Conservation (phyloP, 2,113 vertebrate genomes). For the Gallinago paraguaiae region DNA sequence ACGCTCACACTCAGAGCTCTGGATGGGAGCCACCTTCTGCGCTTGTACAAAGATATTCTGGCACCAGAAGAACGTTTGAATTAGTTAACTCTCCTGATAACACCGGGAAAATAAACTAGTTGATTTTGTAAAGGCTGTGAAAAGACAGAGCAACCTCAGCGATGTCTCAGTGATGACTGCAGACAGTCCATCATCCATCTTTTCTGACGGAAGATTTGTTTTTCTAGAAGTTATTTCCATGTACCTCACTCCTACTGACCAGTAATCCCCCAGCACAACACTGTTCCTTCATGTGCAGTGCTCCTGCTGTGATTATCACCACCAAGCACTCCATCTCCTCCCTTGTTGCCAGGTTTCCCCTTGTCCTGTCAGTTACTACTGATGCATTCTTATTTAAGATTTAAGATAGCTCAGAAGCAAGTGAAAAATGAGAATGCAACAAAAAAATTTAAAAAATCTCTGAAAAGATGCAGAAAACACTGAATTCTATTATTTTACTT, state of each 20-base stretch:
- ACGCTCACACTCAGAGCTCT: not conserved
- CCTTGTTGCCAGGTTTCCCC: not conserved
- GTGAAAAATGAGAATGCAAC: not conserved
- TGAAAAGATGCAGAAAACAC: not conserved
- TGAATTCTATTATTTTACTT: not conserved
- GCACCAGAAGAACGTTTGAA: not conserved
- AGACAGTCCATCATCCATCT: not conserved
- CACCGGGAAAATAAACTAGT: not conserved
- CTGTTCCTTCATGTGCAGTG: not conserved
- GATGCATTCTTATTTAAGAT: not conserved
- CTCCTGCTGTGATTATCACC: not conserved
- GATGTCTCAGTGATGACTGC: not conserved
- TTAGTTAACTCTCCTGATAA: not conserved
- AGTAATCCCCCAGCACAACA: not conserved
- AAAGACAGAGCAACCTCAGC: not conserved
- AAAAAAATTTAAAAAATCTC: not conserved
- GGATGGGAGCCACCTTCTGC: not conserved
- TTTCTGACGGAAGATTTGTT: not conserved
- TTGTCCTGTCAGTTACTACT: not conserved
- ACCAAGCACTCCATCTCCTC: not conserved
- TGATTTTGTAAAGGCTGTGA: not conserved
- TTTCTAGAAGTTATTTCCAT: not conserved
- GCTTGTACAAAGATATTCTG: not conserved
- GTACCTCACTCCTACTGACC: not conserved
- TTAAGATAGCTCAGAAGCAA: not conserved